phyloP scores from a whole-genome alignment of 2,888 invertebrate genomes.

The Dysmachus trigonus region DNA sequence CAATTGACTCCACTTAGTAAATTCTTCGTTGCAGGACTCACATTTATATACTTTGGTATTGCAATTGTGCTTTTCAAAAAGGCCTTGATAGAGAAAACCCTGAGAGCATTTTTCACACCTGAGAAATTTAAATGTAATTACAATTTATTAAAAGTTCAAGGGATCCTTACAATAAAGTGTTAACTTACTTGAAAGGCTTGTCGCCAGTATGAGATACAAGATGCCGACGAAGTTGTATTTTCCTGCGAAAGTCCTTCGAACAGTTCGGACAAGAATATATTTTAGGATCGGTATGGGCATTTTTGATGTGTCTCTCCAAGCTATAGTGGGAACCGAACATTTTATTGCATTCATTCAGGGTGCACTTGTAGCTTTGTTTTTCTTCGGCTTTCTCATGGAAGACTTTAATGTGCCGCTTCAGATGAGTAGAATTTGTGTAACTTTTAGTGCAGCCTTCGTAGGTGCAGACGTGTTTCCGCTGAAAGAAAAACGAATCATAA shows the following conservation, averaged over 20 bases:
- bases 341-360: slow-evolving; percentile 64
- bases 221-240: slow-evolving; percentile 68
- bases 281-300: slow-evolving; percentile 64
- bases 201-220: slow-evolving; percentile 67
- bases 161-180: no score
- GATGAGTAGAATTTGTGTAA: slow-evolving; percentile 70
- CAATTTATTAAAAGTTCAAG: not conserved
- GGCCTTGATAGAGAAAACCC: slow-evolving; percentile 65
- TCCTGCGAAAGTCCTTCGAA: slow-evolving; percentile 67
- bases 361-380: slow-evolving; percentile 54
- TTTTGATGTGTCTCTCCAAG: slow-evolving; percentile 69
- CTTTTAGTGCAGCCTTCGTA: slow-evolving; percentile 70
- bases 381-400: slow-evolving; percentile 61
- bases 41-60: slow-evolving; percentile 66
- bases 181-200: slow-evolving; percentile 57
- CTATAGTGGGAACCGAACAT: slow-evolving; percentile 67
- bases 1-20: slow-evolving; percentile 66
- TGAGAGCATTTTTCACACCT: slow-evolving; percentile 68
- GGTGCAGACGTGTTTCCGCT: slow-evolving; percentile 70
- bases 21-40: slow-evolving; percentile 65
- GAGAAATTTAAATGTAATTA: slow-evolving; percentile 55
- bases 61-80: slow-evolving; percentile 66
- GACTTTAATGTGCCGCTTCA: slow-evolving; percentile 69
- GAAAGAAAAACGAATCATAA: not conserved
- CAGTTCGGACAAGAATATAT: slow-evolving; percentile 68